Evolutionary conservation across 2,797 vertebrate genomes (phyloP).

Genomic region (Danio albolineatus): DNA sequence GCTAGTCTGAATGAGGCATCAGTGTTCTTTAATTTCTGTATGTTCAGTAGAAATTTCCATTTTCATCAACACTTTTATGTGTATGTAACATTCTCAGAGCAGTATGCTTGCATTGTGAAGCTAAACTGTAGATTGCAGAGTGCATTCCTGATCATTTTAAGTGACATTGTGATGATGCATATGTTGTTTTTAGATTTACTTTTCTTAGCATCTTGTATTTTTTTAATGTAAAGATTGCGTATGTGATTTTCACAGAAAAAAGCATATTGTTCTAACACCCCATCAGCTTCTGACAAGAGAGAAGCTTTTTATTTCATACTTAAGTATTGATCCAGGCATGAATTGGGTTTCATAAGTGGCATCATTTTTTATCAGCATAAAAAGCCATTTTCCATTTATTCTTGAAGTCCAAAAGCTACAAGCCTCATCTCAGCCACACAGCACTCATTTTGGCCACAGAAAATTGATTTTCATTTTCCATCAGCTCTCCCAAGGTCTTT

Average conservation of each 20-base stretch:
- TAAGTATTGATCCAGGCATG: constrained; percentile 8
- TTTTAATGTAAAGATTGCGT: no score
- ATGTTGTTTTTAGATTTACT: background rate
- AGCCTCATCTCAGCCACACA: background rate
- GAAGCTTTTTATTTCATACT: background rate
- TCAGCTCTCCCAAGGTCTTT: constrained; percentile 15
- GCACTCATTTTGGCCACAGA: constrained; percentile 1
- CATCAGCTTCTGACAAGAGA: background rate
- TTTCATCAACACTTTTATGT: no score
- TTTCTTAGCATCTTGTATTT: background rate
- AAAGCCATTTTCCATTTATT: constrained; percentile 19
- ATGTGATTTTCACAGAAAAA: background rate
- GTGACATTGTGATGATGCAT: background rate
- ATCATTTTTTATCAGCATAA: background rate
- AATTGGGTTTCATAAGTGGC: constrained; percentile 1
- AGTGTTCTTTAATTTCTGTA: no score
- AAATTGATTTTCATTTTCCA: constrained; percentile 36
- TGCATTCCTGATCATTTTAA: background rate
- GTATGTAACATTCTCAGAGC: no score
- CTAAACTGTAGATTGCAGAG: no score
- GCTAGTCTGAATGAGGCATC: no score
- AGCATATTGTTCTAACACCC: background rate
- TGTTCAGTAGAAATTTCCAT: no score
- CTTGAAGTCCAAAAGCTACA: background rate
- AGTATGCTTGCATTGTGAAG: no score